Evolutionary conservation across 1,140 invertebrate species (phyloP).

Genomic region (Drosophila azteca): DNA sequence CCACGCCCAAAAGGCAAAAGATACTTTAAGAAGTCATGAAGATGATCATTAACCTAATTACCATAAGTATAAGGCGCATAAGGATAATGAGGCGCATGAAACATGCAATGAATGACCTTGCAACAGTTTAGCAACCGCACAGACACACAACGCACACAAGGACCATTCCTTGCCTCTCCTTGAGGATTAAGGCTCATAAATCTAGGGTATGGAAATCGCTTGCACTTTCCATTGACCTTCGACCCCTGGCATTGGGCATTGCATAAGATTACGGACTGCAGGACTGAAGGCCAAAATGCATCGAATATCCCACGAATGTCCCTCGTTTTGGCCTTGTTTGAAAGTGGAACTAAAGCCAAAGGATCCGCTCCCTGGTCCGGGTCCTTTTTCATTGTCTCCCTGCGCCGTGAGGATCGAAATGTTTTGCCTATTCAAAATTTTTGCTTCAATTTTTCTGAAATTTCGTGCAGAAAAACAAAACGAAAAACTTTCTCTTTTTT

Average conservation of each 20-base stretch:
- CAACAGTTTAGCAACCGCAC: slow-evolving; percentile 63
- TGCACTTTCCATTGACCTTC: slow-evolving; percentile 72
- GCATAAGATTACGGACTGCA: slow-evolving; percentile 59
- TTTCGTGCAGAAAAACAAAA: slow-evolving; percentile 36
- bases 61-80: slow-evolving; percentile 12
- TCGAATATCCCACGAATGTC: slow-evolving; percentile 31
- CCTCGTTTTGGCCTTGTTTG: slow-evolving; percentile 51
- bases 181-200: slow-evolving; percentile 46
- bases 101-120: slow-evolving; percentile 62
- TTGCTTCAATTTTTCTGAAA: slow-evolving; percentile 51
- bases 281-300: slow-evolving; percentile 13
- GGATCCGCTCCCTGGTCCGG: slow-evolving; percentile 3
- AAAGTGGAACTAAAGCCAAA: slow-evolving; percentile 60
- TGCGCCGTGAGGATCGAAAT: slow-evolving; percentile 17
- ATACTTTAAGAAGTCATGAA: slow-evolving; percentile 58
- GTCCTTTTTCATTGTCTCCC: slow-evolving; percentile 23
- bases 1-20: slow-evolving; percentile 5
- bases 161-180: neutral
- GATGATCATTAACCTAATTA: slow-evolving; percentile 64
- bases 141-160: neutral
- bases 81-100: slow-evolving; percentile 19
- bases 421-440: slow-evolving; percentile 68
- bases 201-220: slow-evolving; percentile 24
- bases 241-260: slow-evolving; percentile 26
- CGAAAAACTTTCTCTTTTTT: slow-evolving; percentile 72